A percentile compares a stretch with the other conserved stretches of the same genome.
These are phyloP conservation scores for Phrynocephalus forsythii DNA, from an alignment of 2,797 vertebrate genomes.

Conservation along the genomic window DNA sequence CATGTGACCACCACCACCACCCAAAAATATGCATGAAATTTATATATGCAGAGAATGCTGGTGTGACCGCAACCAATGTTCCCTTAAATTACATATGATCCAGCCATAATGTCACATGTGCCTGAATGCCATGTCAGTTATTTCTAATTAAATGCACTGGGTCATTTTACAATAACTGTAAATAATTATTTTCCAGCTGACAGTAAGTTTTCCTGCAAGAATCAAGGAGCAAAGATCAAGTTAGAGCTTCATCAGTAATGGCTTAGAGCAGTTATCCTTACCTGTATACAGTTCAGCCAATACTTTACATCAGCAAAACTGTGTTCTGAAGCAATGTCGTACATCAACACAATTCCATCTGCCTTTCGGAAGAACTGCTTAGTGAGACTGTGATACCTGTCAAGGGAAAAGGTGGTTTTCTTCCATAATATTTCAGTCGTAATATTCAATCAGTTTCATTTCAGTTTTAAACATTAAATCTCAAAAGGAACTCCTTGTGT, in stretches of 20 bases:
- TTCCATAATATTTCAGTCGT: accelerated
- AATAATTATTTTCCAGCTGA: neutral
- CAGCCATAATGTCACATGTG: neutral
- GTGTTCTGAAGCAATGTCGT: slow-evolving; percentile 85
- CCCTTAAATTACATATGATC: neutral
- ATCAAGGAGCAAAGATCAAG: neutral
- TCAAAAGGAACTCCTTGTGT: neutral
- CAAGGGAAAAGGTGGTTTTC: neutral
- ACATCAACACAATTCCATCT: slow-evolving; percentile 92
- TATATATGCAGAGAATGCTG: no score
- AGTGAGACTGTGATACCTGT: slow-evolving; percentile 92
- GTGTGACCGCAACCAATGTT: no score
- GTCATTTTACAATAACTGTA: neutral
- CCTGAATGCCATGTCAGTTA: neutral
- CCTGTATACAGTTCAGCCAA: slow-evolving; percentile 91
- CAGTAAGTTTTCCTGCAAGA: neutral
- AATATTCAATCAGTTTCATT: neutral
- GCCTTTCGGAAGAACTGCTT: slow-evolving; percentile 90
- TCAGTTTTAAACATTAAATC: neutral
- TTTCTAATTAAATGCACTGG: neutral
- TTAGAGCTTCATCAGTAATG: neutral
- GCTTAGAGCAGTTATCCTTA: slow-evolving; percentile 60
- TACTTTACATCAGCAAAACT: slow-evolving; percentile 86
- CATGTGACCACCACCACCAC: no score
- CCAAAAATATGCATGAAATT: no score